Evolutionary conservation across 23 tunicate species (phyloP).

Genomic region (Diplosoma virens): DNA sequence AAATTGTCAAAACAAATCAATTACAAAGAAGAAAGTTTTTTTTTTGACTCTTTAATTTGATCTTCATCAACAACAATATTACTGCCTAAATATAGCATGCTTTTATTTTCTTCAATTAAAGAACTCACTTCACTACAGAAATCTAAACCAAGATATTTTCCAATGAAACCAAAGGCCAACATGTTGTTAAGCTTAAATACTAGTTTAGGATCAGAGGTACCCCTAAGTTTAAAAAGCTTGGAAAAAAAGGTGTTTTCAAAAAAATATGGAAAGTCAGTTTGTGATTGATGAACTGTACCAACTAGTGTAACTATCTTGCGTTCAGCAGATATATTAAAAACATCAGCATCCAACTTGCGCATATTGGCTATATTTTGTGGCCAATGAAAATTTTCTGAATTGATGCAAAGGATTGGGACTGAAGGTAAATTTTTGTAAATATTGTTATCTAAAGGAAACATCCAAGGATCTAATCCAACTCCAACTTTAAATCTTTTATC

Average conservation of each 20-base stretch:
- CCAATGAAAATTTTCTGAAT: conserved; percentile 43
- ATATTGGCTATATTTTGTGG: conserved; percentile 33
- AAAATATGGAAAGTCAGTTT: conserved; percentile 51
- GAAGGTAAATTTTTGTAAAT: conserved; percentile 19
- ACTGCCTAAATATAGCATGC: conserved; percentile 20
- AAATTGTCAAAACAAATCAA: no score
- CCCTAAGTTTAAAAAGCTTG: conserved; percentile 20
- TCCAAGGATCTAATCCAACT: conserved; percentile 79
- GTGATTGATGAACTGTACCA: conserved; percentile 57
- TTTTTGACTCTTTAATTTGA: conserved; percentile 38
- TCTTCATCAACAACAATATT: conserved; percentile 45
- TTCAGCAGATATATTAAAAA: conserved; percentile 40
- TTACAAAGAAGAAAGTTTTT: conserved; percentile 15
- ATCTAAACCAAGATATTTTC: conserved; percentile 48
- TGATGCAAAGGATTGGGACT: conserved; percentile 73
- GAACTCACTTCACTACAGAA: conserved; percentile 13
- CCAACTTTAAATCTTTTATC: conserved; percentile 69
- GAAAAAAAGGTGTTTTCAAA: conserved; percentile 24
- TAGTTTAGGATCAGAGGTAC: conserved; percentile 37
- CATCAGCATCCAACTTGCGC: conserved; percentile 54
- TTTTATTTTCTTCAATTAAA: conserved; percentile 23
- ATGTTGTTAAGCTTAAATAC: conserved; percentile 26
- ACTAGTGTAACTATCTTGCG: conserved; percentile 59
- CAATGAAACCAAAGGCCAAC: conserved; percentile 48
- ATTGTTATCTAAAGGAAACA: conserved; percentile 52